Conservation (phyloP, 2,888 invertebrate species). For the Drosophila recens region DNA sequence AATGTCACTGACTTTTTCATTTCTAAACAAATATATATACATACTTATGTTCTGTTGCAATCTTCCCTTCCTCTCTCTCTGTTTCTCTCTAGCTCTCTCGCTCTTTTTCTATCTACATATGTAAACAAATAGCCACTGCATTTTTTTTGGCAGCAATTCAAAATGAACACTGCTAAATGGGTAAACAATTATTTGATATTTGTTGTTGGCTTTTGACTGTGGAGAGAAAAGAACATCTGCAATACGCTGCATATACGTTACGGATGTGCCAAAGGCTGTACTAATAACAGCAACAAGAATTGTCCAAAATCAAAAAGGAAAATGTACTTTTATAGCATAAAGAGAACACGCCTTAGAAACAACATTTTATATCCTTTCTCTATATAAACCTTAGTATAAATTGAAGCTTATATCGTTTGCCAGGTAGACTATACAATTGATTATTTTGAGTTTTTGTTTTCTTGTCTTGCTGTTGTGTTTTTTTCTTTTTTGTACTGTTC, state of each 20-base stretch:
- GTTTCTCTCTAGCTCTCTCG: background rate
- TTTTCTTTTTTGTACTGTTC: constrained; percentile 5
- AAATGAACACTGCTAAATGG: constrained; percentile 60
- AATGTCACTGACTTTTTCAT: background rate
- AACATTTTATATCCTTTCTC: constrained; percentile 18
- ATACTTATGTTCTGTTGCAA: too few relatives aligned
- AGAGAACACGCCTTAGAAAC: constrained; percentile 16
- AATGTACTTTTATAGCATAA: constrained; percentile 8
- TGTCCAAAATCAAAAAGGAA: constrained; percentile 5
- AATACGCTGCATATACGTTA: constrained; percentile 62
- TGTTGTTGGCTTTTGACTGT: constrained; percentile 46
- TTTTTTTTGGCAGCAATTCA: constrained; percentile 66
- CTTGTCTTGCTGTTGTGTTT: background rate
- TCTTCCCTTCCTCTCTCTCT: background rate
- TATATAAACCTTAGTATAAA: constrained; percentile 6
- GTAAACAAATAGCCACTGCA: constrained; percentile 48
- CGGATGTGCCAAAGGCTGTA: constrained; percentile 24
- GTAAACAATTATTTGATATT: constrained; percentile 69
- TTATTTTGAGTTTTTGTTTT: background rate
- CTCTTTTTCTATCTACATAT: background rate
- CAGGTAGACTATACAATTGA: constrained; percentile 17
- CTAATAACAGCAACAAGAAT: constrained; percentile 1
- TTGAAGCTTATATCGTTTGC: constrained; percentile 13
- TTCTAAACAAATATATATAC: too few relatives aligned
- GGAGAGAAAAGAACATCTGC: constrained; percentile 18